phyloP scores from a whole-genome alignment of 2,888 invertebrate genomes.

The Dicyrtomina minuta region DNA sequence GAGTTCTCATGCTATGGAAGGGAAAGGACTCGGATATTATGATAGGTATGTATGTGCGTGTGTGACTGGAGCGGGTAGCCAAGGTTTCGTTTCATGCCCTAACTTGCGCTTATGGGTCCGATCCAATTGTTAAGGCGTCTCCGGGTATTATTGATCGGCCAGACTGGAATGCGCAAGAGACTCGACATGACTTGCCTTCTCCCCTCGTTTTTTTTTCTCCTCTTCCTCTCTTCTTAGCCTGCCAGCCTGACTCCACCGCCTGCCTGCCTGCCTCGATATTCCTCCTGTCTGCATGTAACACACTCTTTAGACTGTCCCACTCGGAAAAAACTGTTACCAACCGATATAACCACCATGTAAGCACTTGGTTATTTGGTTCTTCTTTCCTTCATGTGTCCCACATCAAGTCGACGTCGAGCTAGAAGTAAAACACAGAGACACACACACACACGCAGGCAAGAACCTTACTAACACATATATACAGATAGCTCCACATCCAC shows the following conservation, averaged over 20 bases:
- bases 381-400: constrained; percentile 30
- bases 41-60: constrained; percentile 21
- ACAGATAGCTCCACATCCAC: neutral
- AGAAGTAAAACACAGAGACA: constrained; percentile 15
- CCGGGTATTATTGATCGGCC: constrained; percentile 45
- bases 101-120: constrained; percentile 39
- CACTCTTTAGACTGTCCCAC: constrained; percentile 33
- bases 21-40: neutral
- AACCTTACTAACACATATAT: constrained; percentile 4
- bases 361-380: constrained; percentile 30
- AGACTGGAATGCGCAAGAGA: constrained; percentile 45
- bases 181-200: constrained; percentile 25
- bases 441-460: constrained; percentile 4
- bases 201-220: neutral
- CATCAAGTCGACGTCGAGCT: constrained; percentile 21
- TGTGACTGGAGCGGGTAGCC: constrained; percentile 16
- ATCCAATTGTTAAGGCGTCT: constrained; percentile 46
- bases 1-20: neutral
- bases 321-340: constrained; percentile 31
- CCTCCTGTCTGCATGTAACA: constrained; percentile 25
- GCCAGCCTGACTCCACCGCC: neutral
- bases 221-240: neutral
- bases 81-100: constrained; percentile 27
- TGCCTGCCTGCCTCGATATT: too few relatives aligned
- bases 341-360: constrained; percentile 32